These are phyloP conservation scores for Eupithecia tripunctaria DNA, from an alignment of 2,888 invertebrate species.

Conservation along the genomic window DNA sequence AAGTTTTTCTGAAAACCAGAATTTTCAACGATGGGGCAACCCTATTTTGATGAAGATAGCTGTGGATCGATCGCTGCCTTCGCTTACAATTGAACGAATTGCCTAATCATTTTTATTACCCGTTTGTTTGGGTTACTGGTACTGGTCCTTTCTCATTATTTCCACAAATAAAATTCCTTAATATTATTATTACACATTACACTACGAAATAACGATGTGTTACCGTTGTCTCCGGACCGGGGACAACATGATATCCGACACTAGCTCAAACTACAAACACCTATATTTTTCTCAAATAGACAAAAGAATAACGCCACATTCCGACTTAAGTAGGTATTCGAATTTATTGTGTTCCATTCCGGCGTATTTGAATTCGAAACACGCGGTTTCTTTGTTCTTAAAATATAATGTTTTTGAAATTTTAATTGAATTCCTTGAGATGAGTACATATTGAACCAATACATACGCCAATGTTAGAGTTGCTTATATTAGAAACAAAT, in stretches of 20 bases:
- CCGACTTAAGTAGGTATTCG: conserved; percentile 40
- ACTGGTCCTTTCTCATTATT: conserved; percentile 63
- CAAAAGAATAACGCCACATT: conserved; percentile 30
- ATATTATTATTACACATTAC: too few species aligned
- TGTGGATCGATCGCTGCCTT: conserved; percentile 65
- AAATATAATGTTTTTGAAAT: conserved; percentile 25
- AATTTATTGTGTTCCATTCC: conserved; percentile 42
- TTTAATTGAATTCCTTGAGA: conserved; percentile 24
- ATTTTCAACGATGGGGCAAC: conserved; percentile 32
- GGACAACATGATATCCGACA: too few species aligned
- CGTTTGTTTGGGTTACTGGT: conserved; percentile 75
- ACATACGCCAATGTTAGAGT: conserved; percentile 24
- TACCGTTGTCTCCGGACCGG: too few species aligned
- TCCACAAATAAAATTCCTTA: conserved; percentile 63
- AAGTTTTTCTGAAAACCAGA: background rate
- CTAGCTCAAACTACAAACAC: background rate
- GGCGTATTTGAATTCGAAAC: conserved; percentile 21
- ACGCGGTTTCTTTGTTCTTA: conserved; percentile 41
- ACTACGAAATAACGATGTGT: conserved; percentile 23
- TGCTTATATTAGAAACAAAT: conserved; percentile 36
- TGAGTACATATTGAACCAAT: conserved; percentile 8
- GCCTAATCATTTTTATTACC: conserved; percentile 82
- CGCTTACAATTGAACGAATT: conserved; percentile 73
- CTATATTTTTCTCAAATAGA: background rate
- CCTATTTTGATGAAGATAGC: conserved; percentile 63